These are phyloP conservation scores for Taphrorychus bicolor DNA, from an alignment of 2,888 invertebrate genomes.

Conservation along the genomic window DNA sequence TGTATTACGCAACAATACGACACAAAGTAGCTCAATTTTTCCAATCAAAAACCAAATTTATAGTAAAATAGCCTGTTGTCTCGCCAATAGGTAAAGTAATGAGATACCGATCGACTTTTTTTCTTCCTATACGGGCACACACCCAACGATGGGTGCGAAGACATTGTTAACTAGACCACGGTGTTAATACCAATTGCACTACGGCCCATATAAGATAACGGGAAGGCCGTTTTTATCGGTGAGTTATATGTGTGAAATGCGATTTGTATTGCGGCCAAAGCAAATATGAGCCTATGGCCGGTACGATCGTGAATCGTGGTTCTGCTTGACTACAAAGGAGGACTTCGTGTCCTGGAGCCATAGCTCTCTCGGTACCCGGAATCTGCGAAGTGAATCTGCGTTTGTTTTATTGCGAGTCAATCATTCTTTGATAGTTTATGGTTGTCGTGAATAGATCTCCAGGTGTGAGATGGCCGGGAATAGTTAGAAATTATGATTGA, in stretches of 20 bases:
- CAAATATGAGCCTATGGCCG: constrained; percentile 4
- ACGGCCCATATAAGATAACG: background rate
- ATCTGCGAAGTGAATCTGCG: constrained; percentile 8
- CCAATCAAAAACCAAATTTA: background rate
- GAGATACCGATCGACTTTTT: background rate
- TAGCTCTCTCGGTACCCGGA: constrained; percentile 7
- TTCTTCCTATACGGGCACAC: background rate
- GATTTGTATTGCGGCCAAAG: constrained; percentile 12
- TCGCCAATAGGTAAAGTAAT: background rate
- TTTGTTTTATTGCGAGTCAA: constrained; percentile 27
- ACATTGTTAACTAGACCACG: constrained; percentile 2
- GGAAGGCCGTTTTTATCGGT: background rate
- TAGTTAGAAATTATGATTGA: background rate
- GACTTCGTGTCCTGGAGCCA: background rate
- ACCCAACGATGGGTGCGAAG: background rate
- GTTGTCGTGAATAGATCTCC: background rate
- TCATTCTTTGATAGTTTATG: constrained; percentile 2
- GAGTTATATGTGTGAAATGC: constrained; percentile 3
- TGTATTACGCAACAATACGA: too few relatives aligned
- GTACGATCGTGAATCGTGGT: background rate
- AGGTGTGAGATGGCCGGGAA: background rate
- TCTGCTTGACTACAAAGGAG: background rate
- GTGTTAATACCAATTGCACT: background rate
- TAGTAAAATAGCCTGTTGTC: background rate
- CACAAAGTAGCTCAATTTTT: too few relatives aligned